Evolutionary conservation across 2,797 vertebrate species (phyloP), one percentile per base, ranked within the genome.

Genomic region (Ptychadena robeensis): DNA sequence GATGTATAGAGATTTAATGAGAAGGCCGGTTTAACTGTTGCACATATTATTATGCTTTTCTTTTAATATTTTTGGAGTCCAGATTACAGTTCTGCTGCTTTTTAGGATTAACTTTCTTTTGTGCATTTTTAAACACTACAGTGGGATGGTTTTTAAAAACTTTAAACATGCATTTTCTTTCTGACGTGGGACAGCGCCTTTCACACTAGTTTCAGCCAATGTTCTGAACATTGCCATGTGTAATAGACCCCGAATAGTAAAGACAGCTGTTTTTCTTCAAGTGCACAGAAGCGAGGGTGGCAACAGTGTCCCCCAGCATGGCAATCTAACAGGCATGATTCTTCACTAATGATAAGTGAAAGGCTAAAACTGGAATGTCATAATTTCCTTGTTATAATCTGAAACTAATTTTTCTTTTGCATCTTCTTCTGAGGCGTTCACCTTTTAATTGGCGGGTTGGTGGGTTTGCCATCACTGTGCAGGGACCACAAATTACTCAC

Each of bases 401-500:
- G 4, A 48, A 48, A 48, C 44, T 22, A 18, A 22, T n/a, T 53
- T 6, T 53, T n/a, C 44, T 8, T 53, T 53, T 18, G 18, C 15
- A 15, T 2, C 8, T n/a, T 53, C 5, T 53, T 18, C 10, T 53
- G 18, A 48, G 44, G 6, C 15, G 18, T 53, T 22, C 18, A 22
- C 44, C 44, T 53, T 35, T 53, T 53, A 53, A 5, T 53, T 53
- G 44, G 44, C 44, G 11, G 40, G 40, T 48, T 48, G 11, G 40
- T 48, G 44, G 44, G 44, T 53, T 53, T 22, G 4, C 44, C 44
- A 53, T 53, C 15, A 53, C 44, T 85, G 81, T 91, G 91, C 91
- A 88, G 93, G 94, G 94, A 95, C 94, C 94, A 95, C 1, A 80
- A 90, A 89, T 90, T 90, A 88, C 91, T 91, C 90, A 90, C 88